Evolutionary conservation across 2,113 vertebrate species (phyloP).

Genomic region (Sphaerodactylus townsendi): DNA sequence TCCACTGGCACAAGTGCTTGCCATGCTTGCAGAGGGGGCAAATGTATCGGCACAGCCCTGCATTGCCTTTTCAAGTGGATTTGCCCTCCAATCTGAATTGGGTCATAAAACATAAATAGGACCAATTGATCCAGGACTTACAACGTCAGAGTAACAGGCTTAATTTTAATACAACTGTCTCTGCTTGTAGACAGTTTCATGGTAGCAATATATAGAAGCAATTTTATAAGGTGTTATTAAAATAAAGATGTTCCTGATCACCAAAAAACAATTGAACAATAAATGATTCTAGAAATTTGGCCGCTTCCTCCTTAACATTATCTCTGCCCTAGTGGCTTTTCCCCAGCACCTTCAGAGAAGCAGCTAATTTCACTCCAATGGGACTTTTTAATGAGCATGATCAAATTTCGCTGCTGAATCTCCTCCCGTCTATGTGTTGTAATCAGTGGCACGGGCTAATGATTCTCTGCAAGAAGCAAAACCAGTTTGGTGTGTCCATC

Average conservation of each 20-base stretch:
- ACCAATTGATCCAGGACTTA: background rate
- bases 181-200: background rate
- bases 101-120: background rate
- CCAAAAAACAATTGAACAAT: background rate
- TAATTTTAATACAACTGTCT: background rate
- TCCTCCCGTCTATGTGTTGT: constrained; percentile 24
- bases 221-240: background rate
- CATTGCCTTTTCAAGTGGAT: too few relatives aligned
- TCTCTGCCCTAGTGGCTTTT: constrained; percentile 8
- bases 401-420: background rate
- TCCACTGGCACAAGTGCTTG: too few relatives aligned
- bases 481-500: constrained; percentile 34
- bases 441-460: constrained; percentile 22
- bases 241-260: background rate
- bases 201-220: background rate
- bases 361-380: constrained; percentile 5
- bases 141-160: background rate
- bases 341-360: background rate
- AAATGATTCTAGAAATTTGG: background rate
- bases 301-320: background rate
- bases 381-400: constrained; percentile 4
- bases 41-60: too few relatives aligned
- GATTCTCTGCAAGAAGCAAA: constrained; percentile 21
- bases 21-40: too few relatives aligned
- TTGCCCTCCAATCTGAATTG: too few relatives aligned